Conservation (phyloP, 2,797 vertebrate genomes). For the Ctenochaetus hawaiiensis region DNA sequence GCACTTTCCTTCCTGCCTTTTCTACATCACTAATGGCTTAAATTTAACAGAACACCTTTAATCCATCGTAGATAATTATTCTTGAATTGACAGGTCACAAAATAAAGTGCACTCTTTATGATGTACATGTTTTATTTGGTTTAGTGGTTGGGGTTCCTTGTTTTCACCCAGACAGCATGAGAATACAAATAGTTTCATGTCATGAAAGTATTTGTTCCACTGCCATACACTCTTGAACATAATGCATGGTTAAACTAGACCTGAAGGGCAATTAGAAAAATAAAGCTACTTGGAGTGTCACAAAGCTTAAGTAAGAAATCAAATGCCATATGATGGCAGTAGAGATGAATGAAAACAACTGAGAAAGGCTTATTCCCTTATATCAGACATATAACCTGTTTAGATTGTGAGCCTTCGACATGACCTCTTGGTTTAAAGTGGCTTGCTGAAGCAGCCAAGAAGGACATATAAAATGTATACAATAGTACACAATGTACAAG, state of each 20-base stretch:
- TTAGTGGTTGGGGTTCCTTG: no score
- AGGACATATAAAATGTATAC: not conserved
- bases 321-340: constrained; percentile 6
- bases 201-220: no score
- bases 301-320: not conserved
- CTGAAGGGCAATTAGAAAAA: no score
- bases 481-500: no score
- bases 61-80: not conserved
- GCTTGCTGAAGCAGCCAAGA: not conserved
- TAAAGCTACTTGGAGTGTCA: no score
- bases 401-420: not conserved
- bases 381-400: not conserved
- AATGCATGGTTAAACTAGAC: no score
- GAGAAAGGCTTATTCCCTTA: not conserved
- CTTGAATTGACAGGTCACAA: no score
- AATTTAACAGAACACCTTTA: not conserved
- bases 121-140: no score
- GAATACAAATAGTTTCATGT: no score
- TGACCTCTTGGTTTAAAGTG: not conserved
- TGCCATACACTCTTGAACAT: no score
- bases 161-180: no score
- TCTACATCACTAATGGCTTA: not conserved
- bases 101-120: not conserved
- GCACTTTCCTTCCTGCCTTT: not conserved
- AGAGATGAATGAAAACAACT: not conserved